Evolutionary conservation across 2,113 vertebrate species (phyloP), one percentile per base, ranked within the genome.

Genomic region (Phrynosoma platyrhinos): DNA sequence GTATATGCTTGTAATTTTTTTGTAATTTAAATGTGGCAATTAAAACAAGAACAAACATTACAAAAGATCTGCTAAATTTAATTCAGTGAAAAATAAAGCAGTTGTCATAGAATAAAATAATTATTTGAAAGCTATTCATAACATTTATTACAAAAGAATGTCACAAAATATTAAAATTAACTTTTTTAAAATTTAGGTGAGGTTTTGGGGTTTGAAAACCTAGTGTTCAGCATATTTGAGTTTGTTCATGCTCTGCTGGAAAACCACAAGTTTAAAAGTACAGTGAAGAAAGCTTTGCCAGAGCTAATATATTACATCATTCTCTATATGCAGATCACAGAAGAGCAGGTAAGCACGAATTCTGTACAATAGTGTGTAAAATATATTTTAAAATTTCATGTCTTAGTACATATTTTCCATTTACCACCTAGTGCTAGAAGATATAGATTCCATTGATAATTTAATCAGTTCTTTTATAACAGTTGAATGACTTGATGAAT

Each of bases 241-340:
- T 99, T 99, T 95, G 99, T 99, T 82, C 99, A 99, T 91, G 98
- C 99, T 4, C 95, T 99, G 82, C 91, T 99, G 94, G 99, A 99
- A 94, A 99, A 99, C 94, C 98, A 97, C 96, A 99, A 98, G 95
- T 99, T 99, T 90, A 99, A 99, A 96, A 98, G 97, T 96, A 99
- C 99, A 0, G 98, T 99, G 94, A 98, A 98, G 95, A 99, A 99
- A 89, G 98, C 99, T 20, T 96, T 99, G 89, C 99, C 99, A 4
- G 99, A 99, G 78, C 97, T 99, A 89, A 98, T 99, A 89, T 99
- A 99, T 95, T 99, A 99, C 95, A 94, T 99, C 95, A 98, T 99
- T 90, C 97, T 99, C 30, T 99, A 99, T 94, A 99, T 99, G 98
- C 99, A 99, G 94, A 99, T 99, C 96, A 99, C 99, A 0, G 99